These are phyloP conservation scores for Drosophila bunnanda DNA, from an alignment of 2,888 invertebrate species.

Conservation along the genomic window DNA sequence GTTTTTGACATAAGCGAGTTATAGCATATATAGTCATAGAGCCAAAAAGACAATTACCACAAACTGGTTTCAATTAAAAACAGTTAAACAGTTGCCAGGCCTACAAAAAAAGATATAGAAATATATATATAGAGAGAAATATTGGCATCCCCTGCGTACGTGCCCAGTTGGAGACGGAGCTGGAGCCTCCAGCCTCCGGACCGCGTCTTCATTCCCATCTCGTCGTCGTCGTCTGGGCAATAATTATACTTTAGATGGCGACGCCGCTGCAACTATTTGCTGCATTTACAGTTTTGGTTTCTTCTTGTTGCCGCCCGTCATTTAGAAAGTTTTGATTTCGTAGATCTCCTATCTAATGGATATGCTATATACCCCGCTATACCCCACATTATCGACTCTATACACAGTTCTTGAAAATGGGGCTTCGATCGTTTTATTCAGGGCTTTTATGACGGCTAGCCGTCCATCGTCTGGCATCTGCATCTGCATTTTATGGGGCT, in stretches of 20 bases:
- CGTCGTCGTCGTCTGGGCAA: constrained; percentile 55
- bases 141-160: constrained; percentile 55
- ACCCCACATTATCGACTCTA: constrained; percentile 25
- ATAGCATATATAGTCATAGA: constrained; percentile 62
- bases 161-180: constrained; percentile 35
- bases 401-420: constrained; percentile 41
- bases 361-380: constrained; percentile 33
- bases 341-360: constrained; percentile 44
- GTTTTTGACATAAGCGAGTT: constrained; percentile 77
- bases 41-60: constrained; percentile 69
- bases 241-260: constrained; percentile 80
- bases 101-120: constrained; percentile 20
- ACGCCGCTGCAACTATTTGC: constrained; percentile 63
- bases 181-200: not conserved
- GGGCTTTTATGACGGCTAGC: constrained; percentile 32
- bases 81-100: constrained; percentile 65
- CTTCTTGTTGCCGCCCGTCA: constrained; percentile 46
- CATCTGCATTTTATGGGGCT: constrained; percentile 37
- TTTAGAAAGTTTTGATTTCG: constrained; percentile 66
- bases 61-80: constrained; percentile 78
- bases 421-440: constrained; percentile 17
- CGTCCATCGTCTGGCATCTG: constrained; percentile 17
- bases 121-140: constrained; percentile 36
- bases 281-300: constrained; percentile 73
- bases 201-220: constrained; percentile 57